These are phyloP conservation scores for Mus pahari DNA, from an alignment of 2,113 vertebrate genomes.

Conservation along the genomic window DNA sequence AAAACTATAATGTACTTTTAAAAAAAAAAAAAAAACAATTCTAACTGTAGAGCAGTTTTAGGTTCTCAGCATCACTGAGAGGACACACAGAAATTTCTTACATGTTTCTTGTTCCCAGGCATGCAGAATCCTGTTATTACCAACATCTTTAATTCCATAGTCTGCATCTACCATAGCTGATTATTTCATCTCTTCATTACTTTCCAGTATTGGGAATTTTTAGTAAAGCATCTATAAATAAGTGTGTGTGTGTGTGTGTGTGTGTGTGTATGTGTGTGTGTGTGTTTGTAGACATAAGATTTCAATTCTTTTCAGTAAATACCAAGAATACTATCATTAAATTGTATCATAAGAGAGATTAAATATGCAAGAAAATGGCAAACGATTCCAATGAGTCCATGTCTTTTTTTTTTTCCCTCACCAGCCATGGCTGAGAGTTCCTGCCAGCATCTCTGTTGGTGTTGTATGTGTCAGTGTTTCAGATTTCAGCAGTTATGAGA, in stretches of 20 bases:
- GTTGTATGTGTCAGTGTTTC: background rate
- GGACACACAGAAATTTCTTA: background rate
- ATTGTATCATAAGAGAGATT: background rate
- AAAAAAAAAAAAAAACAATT: too few species aligned
- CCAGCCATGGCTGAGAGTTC: too few species aligned
- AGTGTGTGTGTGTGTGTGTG: background rate
- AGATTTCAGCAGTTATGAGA: background rate
- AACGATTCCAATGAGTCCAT: background rate
- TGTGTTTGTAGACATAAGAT: background rate
- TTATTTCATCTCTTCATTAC: background rate
- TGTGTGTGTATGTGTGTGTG: background rate
- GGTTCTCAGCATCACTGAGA: background rate
- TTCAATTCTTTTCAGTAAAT: background rate
- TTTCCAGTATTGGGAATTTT: background rate
- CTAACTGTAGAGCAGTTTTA: background rate
- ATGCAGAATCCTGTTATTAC: background rate
- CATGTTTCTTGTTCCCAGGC: background rate
- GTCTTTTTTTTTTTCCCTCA: background rate
- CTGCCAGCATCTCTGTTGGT: background rate
- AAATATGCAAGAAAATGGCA: background rate
- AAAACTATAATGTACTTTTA: too few species aligned
- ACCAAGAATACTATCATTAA: background rate
- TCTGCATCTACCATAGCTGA: background rate
- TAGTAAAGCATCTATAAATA: background rate
- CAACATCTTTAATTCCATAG: background rate